A percentile compares a stretch with the other conserved stretches of the same genome.
Evolutionary conservation across 2,113 vertebrate species (phyloP).

Genomic region (Leptobrachium ailaonicum): DNA sequence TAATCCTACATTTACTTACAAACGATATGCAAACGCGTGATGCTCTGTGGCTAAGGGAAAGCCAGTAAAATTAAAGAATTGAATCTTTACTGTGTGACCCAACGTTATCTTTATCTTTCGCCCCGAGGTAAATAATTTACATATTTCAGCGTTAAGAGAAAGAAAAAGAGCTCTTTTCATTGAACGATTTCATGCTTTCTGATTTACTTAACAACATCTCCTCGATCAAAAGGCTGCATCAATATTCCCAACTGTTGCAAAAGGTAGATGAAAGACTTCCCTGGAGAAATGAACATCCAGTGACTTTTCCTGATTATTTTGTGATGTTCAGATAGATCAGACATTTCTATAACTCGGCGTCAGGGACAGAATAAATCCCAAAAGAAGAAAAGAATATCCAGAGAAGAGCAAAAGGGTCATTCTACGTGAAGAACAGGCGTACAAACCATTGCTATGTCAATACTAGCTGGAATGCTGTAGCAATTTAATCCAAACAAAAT

Average conservation of each 20-base stretch:
- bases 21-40: not conserved
- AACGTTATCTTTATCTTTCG: not conserved
- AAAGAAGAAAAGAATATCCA: too few species aligned
- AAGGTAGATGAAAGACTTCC: constrained; percentile 43
- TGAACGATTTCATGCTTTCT: constrained; percentile 34
- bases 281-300: constrained; percentile 14
- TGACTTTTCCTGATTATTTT: not conserved
- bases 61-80: not conserved
- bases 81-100: constrained; percentile 1
- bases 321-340: not conserved
- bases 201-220: constrained; percentile 39
- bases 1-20: too few species aligned
- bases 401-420: too few species aligned
- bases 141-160: constrained; percentile 11
- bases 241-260: constrained; percentile 25
- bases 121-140: constrained; percentile 15
- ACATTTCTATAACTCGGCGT: too few species aligned
- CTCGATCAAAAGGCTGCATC: constrained; percentile 34
- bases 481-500: too few species aligned
- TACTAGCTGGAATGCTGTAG: too few species aligned
- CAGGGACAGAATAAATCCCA: too few species aligned
- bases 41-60: not conserved
- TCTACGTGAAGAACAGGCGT: too few species aligned
- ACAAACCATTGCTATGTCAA: too few species aligned
- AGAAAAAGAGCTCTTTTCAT: constrained; percentile 3